These are phyloP conservation scores for Exaiptasia diaphana DNA, from an alignment of 64 coral and sea anemone species.

Conservation along the genomic window DNA sequence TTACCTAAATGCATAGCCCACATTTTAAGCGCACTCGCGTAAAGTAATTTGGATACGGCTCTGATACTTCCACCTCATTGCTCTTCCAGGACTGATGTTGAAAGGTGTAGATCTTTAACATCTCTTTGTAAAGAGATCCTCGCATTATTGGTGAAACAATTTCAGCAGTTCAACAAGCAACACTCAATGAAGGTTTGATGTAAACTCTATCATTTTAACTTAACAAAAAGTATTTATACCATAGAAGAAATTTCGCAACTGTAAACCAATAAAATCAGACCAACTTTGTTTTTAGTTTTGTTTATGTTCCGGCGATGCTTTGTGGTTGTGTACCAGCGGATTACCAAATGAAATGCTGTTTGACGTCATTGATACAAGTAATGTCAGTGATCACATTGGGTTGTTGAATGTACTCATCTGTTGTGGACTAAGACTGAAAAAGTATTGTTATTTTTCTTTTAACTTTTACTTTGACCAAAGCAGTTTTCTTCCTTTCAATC, in stretches of 20 bases:
- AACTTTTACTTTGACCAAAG: too few relatives aligned
- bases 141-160: conserved; percentile 7
- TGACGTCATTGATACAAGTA: conserved; percentile 65
- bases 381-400: conserved; percentile 58
- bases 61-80: neutral
- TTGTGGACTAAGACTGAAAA: conserved; percentile 48
- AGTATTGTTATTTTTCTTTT: neutral
- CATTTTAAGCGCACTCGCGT: too few relatives aligned
- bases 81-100: conserved; percentile 4
- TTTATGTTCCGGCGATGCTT: conserved; percentile 38
- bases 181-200: neutral
- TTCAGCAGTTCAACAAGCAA: neutral
- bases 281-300: neutral
- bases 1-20: too few relatives aligned
- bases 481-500: too few relatives aligned
- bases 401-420: conserved; percentile 58
- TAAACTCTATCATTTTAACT: neutral
- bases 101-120: conserved; percentile 26
- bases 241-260: too few relatives aligned
- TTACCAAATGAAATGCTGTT: conserved; percentile 29
- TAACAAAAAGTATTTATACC: too few relatives aligned
- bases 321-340: conserved; percentile 43
- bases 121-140: conserved; percentile 41
- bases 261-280: too few relatives aligned
- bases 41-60: too few relatives aligned